Evolutionary conservation across 2,113 vertebrate genomes (phyloP).

Genomic region (Glareola pratincola): DNA sequence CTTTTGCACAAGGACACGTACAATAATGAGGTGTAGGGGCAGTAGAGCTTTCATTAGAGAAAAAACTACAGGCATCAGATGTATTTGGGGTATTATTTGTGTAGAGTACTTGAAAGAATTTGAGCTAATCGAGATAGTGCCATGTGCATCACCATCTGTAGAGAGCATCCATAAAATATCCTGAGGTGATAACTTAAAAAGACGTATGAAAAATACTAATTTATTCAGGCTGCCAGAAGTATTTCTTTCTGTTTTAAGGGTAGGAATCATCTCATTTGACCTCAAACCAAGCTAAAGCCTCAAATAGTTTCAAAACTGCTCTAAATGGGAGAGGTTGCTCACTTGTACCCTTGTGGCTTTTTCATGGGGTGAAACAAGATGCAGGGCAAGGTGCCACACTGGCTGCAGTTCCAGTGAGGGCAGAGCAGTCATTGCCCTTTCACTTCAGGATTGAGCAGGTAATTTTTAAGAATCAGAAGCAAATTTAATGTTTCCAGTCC

Average conservation of each 20-base stretch:
- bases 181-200: constrained; percentile 48
- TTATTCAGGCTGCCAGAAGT: not conserved
- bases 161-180: constrained; percentile 2
- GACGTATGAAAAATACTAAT: not conserved
- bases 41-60: constrained; percentile 14
- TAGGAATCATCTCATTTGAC: not conserved
- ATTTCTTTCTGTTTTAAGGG: constrained; percentile 1
- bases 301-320: not conserved
- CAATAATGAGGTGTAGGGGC: not conserved
- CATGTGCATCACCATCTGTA: constrained; percentile 37
- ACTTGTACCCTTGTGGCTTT: not conserved
- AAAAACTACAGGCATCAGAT: not conserved
- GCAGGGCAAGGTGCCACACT: not conserved
- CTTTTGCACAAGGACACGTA: not conserved
- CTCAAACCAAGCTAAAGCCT: not conserved
- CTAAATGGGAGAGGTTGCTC: not conserved
- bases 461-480: not conserved
- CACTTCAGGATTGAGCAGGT: not conserved
- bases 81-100: constrained; percentile 12
- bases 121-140: not conserved
- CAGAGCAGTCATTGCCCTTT: not conserved
- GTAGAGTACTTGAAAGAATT: constrained; percentile 27
- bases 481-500: not conserved
- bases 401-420: not conserved
- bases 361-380: not conserved